Evolutionary conservation across 2,797 vertebrate species (phyloP), one percentile per base, ranked within the genome.

Genomic region (Pseudocheirus occidentalis): DNA sequence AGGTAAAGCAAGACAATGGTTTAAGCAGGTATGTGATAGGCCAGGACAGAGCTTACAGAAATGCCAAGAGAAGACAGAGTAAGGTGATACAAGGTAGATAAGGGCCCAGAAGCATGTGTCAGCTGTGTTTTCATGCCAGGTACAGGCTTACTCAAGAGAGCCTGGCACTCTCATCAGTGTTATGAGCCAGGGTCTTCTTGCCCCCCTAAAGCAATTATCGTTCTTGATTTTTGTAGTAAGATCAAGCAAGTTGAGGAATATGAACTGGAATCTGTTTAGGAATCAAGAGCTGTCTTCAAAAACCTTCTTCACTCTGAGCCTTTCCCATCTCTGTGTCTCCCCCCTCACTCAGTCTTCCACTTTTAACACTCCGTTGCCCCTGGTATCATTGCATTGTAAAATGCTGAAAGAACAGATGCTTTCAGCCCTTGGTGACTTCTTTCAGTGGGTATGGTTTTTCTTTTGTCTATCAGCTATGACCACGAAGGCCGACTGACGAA

Each of bases 401-500:
- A 50, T 87, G 73, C 40, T 87, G 3, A 11, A 54, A 54, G 53
- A 11, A 27, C 40, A 50, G 40, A 87, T 87, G 55, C 31, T 91
- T 95, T 66, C 11, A 2, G 14, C 55, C 81, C 73, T 27, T 6
- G 46, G 5, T 27, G 58, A 52, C 87, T 89, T 53, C 27, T 94
- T 50, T 81, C 55, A 90, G 94, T 54, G 21, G 0, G 40, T 92
- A 27, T 92, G 93, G 98, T 97, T 73, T 87, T 87, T 50, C 73
- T 87, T 87, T 98, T 98, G 95, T 97, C 97, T 98, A 97, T 97
- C 98, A 99, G 99, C 98, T 99, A 99, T 95, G 99, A 99, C 99
- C 99, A 99, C 18, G 99, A 99, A 98, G 99, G 99, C 94, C 99
- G 99, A 93, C 98, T 99, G 98, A 99, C 99, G 98, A 99, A 99